phyloP scores from a whole-genome alignment of 2,888 invertebrate genomes.

The Myathropa florea region DNA sequence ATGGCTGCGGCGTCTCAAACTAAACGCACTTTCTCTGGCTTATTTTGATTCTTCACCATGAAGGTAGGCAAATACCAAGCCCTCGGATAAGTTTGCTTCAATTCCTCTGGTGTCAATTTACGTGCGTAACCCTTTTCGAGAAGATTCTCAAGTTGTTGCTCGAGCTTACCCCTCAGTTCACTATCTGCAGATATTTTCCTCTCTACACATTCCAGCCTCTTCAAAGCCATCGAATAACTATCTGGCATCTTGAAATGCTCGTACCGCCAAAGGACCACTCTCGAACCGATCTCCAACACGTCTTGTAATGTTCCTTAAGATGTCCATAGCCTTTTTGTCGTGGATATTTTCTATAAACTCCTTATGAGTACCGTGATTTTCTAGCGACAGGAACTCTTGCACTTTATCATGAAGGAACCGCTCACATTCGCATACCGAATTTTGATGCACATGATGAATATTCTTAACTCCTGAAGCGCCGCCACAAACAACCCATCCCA shows the following conservation, averaged over 20 bases:
- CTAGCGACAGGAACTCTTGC: background rate
- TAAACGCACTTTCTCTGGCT: conserved; percentile 71
- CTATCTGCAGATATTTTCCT: too few species aligned
- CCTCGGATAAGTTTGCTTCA: conserved; percentile 9
- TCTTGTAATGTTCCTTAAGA: conserved; percentile 24
- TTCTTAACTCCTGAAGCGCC: background rate
- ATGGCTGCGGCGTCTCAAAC: conserved; percentile 75
- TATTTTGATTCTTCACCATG: conserved; percentile 72
- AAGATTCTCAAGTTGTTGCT: background rate
- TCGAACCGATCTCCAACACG: background rate
- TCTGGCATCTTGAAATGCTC: too few species aligned
- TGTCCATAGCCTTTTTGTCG: background rate
- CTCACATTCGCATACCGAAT: too few species aligned
- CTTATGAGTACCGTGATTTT: background rate
- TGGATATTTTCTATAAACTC: background rate
- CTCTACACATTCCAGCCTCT: too few species aligned
- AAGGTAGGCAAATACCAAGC: conserved; percentile 73
- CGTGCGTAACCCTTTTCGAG: conserved; percentile 61
- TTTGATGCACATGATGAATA: background rate
- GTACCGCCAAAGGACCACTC: conserved; percentile 66
- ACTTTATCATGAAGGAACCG: too few species aligned
- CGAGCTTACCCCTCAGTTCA: too few species aligned
- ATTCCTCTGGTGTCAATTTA: background rate
- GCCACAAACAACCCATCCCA: background rate
- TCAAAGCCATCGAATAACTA: too few species aligned